Percentiles rank a stretch among this genome's conserved stretches.
Evolutionary conservation across 2,888 invertebrate genomes (phyloP).

Genomic region (Miltochrista miniata): DNA sequence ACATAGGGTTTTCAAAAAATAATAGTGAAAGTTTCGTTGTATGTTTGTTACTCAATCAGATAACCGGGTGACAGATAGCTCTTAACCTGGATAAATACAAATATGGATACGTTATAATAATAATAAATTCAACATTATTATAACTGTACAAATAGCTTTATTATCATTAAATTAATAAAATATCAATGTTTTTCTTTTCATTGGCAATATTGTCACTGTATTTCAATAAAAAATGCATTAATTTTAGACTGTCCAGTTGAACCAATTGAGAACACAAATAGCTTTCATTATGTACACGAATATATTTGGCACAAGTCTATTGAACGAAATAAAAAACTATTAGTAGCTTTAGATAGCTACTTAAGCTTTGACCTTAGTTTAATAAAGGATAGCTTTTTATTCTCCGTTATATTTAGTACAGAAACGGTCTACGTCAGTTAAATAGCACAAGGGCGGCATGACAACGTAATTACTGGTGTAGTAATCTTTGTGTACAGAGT

Average conservation of each 20-base stretch:
- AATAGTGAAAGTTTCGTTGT: too few relatives aligned
- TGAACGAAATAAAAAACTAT: not conserved
- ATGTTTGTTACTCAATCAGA: too few relatives aligned
- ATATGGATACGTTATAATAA: too few relatives aligned
- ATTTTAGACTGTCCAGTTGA: not conserved
- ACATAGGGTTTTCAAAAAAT: too few relatives aligned
- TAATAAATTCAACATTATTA: too few relatives aligned
- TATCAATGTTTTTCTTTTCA: too few relatives aligned
- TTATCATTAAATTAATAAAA: too few relatives aligned
- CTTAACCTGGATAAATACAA: too few relatives aligned
- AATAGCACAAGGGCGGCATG: constrained; percentile 43
- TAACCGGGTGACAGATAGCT: too few relatives aligned
- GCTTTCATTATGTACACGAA: not conserved
- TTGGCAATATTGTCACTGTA: too few relatives aligned
- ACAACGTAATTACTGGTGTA: constrained; percentile 42
- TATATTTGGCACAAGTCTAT: not conserved
- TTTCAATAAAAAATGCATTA: not conserved
- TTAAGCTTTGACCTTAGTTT: not conserved
- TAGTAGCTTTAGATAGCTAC: not conserved
- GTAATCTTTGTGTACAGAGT: constrained; percentile 39
- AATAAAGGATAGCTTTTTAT: not conserved
- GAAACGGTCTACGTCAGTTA: constrained; percentile 10
- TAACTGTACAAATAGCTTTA: too few relatives aligned
- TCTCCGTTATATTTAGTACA: not conserved
- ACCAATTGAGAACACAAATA: not conserved